A percentile compares a stretch with the other conserved stretches of the same genome.
Evolutionary conservation across 2,113 vertebrate genomes (phyloP).

Genomic region (Athene cunicularia): DNA sequence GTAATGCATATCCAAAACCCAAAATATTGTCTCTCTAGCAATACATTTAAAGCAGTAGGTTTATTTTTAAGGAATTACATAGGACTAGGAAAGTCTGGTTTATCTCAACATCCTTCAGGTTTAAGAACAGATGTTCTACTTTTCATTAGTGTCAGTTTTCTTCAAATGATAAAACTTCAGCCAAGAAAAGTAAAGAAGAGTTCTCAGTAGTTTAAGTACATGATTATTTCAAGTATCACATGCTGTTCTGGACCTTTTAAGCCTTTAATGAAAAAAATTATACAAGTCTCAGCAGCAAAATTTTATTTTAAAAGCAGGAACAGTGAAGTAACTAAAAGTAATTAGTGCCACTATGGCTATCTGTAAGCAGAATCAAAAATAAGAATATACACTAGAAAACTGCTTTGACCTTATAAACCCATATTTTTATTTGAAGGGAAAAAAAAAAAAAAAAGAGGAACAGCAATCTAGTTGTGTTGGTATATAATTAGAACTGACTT

Average conservation of each 20-base stretch:
- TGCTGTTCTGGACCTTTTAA: neutral
- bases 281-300: neutral
- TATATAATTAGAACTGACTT: neutral
- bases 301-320: neutral
- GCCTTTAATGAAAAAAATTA: neutral
- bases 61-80: neutral
- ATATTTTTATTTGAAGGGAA: neutral
- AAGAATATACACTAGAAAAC: neutral
- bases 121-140: constrained; percentile 1
- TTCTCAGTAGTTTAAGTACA: neutral
- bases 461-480: neutral
- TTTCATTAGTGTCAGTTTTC: constrained; percentile 5
- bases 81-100: neutral
- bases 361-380: neutral
- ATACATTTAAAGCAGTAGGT: neutral
- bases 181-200: constrained; percentile 8
- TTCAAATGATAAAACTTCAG: neutral
- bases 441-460: neutral
- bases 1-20: neutral
- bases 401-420: neutral
- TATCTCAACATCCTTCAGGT: neutral
- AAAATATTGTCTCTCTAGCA: neutral
- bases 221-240: constrained; percentile 13
- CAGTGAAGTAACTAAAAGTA: neutral
- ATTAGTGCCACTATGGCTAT: neutral